These are phyloP conservation scores for Megatriorchis doriae DNA, from an alignment of 2,113 vertebrate species.

Conservation along the genomic window DNA sequence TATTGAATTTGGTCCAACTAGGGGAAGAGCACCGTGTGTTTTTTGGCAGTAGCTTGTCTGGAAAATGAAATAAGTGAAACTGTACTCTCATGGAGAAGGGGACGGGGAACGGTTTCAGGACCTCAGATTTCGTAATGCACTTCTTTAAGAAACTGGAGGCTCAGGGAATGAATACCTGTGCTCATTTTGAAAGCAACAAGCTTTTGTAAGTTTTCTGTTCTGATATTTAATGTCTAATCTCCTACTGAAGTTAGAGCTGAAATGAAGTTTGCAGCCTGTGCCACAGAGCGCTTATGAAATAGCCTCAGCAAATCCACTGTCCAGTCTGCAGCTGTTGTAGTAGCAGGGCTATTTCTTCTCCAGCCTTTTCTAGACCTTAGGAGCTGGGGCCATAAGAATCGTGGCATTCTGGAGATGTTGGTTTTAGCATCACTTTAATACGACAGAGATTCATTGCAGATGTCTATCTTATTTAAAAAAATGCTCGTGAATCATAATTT, in stretches of 20 bases:
- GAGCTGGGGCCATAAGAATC: not conserved
- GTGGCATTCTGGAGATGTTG: not conserved
- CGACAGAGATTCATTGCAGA: not conserved
- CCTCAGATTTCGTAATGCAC: not conserved
- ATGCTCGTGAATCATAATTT: not conserved
- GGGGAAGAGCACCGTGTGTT: not conserved
- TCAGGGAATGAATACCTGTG: not conserved
- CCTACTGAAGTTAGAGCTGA: not conserved
- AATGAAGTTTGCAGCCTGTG: not conserved
- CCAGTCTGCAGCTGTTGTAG: not conserved
- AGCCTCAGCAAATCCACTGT: not conserved
- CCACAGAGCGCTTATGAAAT: not conserved
- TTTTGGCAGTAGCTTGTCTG: slow-evolving; percentile 33
- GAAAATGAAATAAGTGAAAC: slow-evolving; percentile 33
- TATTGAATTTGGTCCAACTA: slow-evolving; percentile 1
- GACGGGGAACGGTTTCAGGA: not conserved
- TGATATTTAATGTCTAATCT: not conserved
- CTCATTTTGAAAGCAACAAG: not conserved
- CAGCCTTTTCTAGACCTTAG: not conserved
- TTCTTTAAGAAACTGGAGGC: not conserved
- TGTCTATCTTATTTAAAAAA: not conserved
- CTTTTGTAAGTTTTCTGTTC: not conserved
- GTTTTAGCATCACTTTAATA: not conserved
- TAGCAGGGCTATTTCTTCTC: not conserved
- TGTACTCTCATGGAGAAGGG: not conserved